Percentiles rank a stretch among this genome's conserved stretches.
Evolutionary conservation across 2,888 invertebrate genomes (phyloP).

Genomic region (Exocentrus adspersus): DNA sequence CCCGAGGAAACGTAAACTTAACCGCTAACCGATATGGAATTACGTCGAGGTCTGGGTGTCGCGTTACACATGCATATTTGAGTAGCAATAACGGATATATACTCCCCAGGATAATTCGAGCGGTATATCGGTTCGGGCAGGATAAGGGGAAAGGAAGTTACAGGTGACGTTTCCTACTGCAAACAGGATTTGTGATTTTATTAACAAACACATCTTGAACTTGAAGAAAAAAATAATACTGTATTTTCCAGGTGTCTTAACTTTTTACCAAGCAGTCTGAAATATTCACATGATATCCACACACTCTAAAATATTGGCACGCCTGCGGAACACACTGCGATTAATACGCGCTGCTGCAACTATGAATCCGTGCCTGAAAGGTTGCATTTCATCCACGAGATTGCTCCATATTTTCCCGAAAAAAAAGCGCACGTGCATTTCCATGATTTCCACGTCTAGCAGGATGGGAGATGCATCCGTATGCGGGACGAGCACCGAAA

Average conservation of each 20-base stretch:
- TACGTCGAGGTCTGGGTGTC: neutral
- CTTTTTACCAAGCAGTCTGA: too few relatives aligned
- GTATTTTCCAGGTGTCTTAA: too few relatives aligned
- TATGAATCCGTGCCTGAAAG: slow-evolving; percentile 8
- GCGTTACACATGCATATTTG: neutral
- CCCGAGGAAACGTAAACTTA: neutral
- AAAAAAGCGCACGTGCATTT: slow-evolving; percentile 1
- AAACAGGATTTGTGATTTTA: too few relatives aligned
- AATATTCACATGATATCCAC: too few relatives aligned
- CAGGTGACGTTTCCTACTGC: too few relatives aligned
- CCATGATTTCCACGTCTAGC: neutral
- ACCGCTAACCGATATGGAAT: neutral
- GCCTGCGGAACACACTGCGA: slow-evolving; percentile 5
- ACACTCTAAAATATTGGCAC: slow-evolving; percentile 1
- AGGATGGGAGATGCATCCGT: neutral
- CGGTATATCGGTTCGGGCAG: neutral
- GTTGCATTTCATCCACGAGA: slow-evolving; percentile 14
- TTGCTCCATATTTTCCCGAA: neutral
- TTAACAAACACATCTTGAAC: too few relatives aligned
- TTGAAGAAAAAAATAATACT: too few relatives aligned
- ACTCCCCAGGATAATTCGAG: neutral
- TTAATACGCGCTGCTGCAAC: slow-evolving; percentile 12
- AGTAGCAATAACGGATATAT: neutral
- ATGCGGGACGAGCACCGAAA: neutral
- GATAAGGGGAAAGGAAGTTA: too few relatives aligned